phyloP scores from a whole-genome alignment of 2,113 vertebrate species.

The Channa maculata region DNA sequence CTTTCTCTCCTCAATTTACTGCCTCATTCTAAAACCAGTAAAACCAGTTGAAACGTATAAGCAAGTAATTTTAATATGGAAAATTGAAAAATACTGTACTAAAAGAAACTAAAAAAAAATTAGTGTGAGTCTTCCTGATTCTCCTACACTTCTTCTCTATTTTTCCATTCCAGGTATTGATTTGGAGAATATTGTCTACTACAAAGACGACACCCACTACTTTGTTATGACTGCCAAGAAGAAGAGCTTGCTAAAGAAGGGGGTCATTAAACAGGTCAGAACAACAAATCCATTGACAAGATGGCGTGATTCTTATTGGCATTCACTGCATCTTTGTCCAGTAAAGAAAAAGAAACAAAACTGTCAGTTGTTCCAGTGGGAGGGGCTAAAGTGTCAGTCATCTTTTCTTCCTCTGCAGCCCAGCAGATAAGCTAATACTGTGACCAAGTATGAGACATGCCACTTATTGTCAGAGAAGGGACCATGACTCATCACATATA shows the following conservation, averaged over 20 bases:
- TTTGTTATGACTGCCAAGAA: slow-evolving; percentile 99
- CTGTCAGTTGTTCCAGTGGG: neutral
- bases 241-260: slow-evolving; percentile 90
- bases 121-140: neutral
- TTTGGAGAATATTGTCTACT: slow-evolving; percentile 97
- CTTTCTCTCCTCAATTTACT: neutral
- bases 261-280: slow-evolving; percentile 91
- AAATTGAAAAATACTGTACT: neutral
- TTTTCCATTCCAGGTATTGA: slow-evolving; percentile 87
- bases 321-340: neutral
- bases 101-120: neutral
- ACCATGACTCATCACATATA: slow-evolving; percentile 8
- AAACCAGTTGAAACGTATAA: neutral
- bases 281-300: slow-evolving; percentile 46
- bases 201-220: slow-evolving; percentile 97
- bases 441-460: slow-evolving; percentile 12
- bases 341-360: slow-evolving; percentile 20
- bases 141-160: slow-evolving; percentile 8
- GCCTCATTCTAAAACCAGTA: neutral
- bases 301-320: slow-evolving; percentile 33
- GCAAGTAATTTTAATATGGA: neutral
- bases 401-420: neutral
- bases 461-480: slow-evolving; percentile 2
- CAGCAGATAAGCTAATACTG: neutral
- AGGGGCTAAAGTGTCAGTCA: neutral